Percentiles rank a stretch among this genome's conserved stretches.
Evolutionary conservation across 2,888 invertebrate genomes (phyloP).

Genomic region (Noctua janthina): DNA sequence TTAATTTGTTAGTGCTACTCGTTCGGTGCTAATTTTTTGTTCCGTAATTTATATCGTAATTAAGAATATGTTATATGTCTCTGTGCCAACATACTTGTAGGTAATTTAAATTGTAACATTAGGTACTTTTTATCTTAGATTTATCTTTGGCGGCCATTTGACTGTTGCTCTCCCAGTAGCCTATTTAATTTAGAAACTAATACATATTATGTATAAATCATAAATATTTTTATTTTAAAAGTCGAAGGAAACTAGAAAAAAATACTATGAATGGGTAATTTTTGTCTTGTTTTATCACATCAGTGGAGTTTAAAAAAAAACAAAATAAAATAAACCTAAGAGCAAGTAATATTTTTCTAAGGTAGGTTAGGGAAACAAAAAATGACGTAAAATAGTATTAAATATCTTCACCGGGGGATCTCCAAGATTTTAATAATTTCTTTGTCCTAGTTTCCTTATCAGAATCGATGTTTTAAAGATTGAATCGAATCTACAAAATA

Average conservation of each 20-base stretch:
- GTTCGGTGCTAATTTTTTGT: conserved; percentile 44
- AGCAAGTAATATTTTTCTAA: background rate
- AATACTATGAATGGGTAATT: background rate
- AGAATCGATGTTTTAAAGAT: background rate
- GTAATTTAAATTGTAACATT: conserved; percentile 35
- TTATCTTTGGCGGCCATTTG: background rate
- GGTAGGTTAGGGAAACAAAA: background rate
- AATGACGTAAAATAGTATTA: background rate
- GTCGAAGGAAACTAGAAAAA: background rate
- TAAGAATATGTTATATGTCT: conserved; percentile 30
- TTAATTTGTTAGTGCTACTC: conserved; percentile 37
- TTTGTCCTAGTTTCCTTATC: background rate
- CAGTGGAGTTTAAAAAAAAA: background rate
- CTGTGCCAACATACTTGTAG: background rate
- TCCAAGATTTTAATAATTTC: too few relatives aligned
- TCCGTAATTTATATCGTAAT: conserved; percentile 35
- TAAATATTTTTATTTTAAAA: background rate
- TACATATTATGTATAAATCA: background rate
- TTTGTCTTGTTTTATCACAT: background rate
- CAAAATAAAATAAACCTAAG: background rate
- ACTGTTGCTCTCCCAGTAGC: background rate
- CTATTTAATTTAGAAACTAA: conserved; percentile 8
- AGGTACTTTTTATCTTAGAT: background rate
- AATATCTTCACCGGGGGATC: background rate
- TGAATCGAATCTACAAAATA: background rate